phyloP scores from a whole-genome alignment of 2,113 vertebrate genomes.

The Poecile atricapillus region DNA sequence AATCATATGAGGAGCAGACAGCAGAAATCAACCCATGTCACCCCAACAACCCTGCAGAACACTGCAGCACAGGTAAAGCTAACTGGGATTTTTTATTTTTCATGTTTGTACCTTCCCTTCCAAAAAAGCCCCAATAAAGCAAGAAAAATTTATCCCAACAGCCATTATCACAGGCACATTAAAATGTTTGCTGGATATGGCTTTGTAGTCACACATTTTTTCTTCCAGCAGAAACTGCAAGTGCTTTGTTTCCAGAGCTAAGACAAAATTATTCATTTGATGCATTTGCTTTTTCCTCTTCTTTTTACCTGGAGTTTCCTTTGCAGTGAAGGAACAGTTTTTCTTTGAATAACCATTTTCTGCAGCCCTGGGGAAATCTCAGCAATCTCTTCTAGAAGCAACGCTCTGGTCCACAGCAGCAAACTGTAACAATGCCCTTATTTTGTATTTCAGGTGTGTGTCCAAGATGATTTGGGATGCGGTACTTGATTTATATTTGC shows the following conservation, averaged over 20 bases:
- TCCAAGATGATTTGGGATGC: neutral
- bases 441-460: neutral
- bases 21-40: conserved; percentile 3
- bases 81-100: neutral
- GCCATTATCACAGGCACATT: neutral
- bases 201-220: neutral
- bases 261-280: neutral
- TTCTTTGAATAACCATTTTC: neutral
- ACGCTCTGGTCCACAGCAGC: neutral
- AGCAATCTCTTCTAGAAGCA: neutral
- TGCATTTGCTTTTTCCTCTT: neutral
- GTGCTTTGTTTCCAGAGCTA: neutral
- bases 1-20: neutral
- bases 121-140: neutral
- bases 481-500: neutral
- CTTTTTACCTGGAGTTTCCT: neutral
- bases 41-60: neutral
- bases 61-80: neutral
- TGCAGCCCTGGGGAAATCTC: neutral
- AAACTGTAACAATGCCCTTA: neutral
- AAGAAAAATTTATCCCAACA: neutral
- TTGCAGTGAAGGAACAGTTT: neutral
- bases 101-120: neutral
- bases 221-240: neutral
- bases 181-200: neutral